phyloP scores from a whole-genome alignment of 2,113 vertebrate genomes.

The Hymenochirus boettgeri region DNA sequence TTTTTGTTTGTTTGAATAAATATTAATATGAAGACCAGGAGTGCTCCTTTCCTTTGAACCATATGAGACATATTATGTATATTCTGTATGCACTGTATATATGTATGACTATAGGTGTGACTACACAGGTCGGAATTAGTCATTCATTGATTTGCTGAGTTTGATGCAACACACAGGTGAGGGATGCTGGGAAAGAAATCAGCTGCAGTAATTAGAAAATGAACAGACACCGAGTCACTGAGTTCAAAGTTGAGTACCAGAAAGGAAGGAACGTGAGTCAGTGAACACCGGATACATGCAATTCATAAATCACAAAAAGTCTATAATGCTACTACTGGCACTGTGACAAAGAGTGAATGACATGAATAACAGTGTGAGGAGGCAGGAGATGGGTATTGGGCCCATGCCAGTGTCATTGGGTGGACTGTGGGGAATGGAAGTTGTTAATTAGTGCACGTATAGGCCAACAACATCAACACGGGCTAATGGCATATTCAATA shows the following conservation, averaged over 20 bases:
- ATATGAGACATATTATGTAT: too few relatives aligned
- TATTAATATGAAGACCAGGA: too few relatives aligned
- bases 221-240: constrained; percentile 8
- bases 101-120: too few relatives aligned
- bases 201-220: constrained; percentile 17
- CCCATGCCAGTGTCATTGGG: background rate
- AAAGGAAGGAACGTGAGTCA: constrained; percentile 10
- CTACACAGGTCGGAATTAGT: too few relatives aligned
- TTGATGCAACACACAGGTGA: constrained; percentile 2
- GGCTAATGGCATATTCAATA: background rate
- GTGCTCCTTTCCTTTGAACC: too few relatives aligned
- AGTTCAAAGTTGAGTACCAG: background rate
- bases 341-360: constrained; percentile 4
- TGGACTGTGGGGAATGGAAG: background rate
- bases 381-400: background rate
- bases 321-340: background rate
- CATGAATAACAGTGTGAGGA: background rate
- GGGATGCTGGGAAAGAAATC: background rate
- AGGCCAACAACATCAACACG: too few relatives aligned
- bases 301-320: background rate
- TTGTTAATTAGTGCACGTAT: background rate
- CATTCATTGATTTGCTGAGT: too few relatives aligned
- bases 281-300: background rate
- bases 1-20: too few relatives aligned
- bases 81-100: too few relatives aligned